Evolutionary conservation across 2,888 invertebrate species (phyloP).

Genomic region (Oscheius sp.): DNA sequence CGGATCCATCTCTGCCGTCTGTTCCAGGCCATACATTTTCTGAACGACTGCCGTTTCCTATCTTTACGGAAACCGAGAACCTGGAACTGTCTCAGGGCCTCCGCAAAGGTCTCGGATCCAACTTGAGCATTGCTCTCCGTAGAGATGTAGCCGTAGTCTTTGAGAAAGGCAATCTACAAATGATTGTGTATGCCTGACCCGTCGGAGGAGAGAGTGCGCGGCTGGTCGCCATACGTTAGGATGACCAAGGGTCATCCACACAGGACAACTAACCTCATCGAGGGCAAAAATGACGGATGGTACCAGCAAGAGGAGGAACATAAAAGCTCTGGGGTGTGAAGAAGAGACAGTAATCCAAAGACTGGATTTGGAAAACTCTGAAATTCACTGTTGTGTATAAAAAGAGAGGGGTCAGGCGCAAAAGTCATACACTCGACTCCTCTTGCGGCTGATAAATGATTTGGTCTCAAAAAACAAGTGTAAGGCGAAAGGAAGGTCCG

Average conservation of each 20-base stretch:
- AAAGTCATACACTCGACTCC: background rate
- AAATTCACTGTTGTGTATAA: background rate
- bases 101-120: background rate
- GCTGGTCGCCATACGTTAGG: conserved; percentile 8
- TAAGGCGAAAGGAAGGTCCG: conserved; percentile 15
- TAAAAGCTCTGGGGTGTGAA: background rate
- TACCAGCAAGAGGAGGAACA: conserved; percentile 1
- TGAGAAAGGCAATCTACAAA: conserved; percentile 18
- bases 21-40: conserved; percentile 23
- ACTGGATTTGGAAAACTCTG: background rate
- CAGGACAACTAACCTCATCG: conserved; percentile 16
- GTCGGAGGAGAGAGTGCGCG: background rate
- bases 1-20: conserved; percentile 24
- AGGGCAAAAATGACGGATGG: background rate
- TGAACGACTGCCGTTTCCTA: background rate
- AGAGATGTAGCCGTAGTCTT: conserved; percentile 23
- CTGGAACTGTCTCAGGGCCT: conserved; percentile 9
- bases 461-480: conserved; percentile 32
- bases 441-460: conserved; percentile 19
- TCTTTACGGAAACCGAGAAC: background rate
- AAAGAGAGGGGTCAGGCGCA: background rate
- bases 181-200: conserved; percentile 9
- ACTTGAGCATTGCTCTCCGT: conserved; percentile 11
- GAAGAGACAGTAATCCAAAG: background rate
- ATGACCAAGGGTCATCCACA: background rate